phyloP scores from a whole-genome alignment of 2,113 vertebrate species.

The Austrofundulus limnaeus region DNA sequence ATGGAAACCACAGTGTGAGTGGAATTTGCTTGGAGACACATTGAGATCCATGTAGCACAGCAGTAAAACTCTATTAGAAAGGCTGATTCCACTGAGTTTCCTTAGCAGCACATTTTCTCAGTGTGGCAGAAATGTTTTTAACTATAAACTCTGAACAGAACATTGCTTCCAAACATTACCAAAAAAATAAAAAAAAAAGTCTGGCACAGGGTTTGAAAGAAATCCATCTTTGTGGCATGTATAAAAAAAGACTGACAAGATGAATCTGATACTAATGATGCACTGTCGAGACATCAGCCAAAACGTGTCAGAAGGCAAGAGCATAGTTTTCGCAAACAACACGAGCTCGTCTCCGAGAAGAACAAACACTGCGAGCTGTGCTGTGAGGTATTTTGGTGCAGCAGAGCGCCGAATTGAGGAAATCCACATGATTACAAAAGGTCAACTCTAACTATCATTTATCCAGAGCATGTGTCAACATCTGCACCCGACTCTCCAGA shows the following conservation, averaged over 20 bases:
- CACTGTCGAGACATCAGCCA: constrained; percentile 45
- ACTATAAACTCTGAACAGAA: constrained; percentile 22
- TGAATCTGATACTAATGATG: constrained; percentile 50
- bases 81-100: constrained; percentile 36
- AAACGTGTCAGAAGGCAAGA: constrained; percentile 58
- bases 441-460: constrained; percentile 65
- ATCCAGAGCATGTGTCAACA: constrained; percentile 30
- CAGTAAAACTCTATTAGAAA: constrained; percentile 51
- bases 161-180: background rate
- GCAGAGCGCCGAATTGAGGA: constrained; percentile 45
- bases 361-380: constrained; percentile 46
- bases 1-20: constrained; percentile 72
- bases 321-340: constrained; percentile 52
- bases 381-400: constrained; percentile 36
- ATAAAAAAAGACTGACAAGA: constrained; percentile 17
- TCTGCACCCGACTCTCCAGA: constrained; percentile 20
- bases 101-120: constrained; percentile 30
- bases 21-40: constrained; percentile 72
- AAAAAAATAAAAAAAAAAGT: background rate
- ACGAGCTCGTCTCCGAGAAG: constrained; percentile 50
- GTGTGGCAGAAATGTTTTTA: constrained; percentile 21
- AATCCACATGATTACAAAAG: constrained; percentile 54
- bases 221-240: background rate
- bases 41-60: constrained; percentile 48
- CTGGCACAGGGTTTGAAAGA: background rate